Percentiles rank a stretch among this genome's conserved stretches.
phyloP scores from a whole-genome alignment of 1,140 invertebrate species.

The Caerostris darwini region DNA sequence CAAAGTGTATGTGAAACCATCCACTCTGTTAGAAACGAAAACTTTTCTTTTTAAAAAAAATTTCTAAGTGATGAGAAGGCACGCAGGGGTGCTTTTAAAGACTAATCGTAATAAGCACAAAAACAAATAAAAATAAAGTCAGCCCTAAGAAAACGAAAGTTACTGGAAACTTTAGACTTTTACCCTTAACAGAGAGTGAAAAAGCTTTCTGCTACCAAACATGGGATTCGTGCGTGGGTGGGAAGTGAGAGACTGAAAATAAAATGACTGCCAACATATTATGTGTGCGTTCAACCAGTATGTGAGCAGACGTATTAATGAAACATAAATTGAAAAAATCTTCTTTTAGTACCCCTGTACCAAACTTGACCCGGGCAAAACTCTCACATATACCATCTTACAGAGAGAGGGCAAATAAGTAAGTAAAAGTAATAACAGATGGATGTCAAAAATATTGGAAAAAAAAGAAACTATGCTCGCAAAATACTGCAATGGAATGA shows the following conservation, averaged over 20 bases:
- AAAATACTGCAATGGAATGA: neutral
- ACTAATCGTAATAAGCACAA: neutral
- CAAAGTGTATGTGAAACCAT: neutral
- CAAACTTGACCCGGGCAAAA: neutral
- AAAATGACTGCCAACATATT: conserved; percentile 49
- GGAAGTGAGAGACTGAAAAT: neutral
- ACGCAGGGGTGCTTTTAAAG: neutral
- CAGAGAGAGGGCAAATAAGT: neutral
- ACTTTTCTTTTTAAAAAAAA: neutral
- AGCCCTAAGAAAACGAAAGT: neutral
- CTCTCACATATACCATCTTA: neutral
- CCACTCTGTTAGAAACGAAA: neutral
- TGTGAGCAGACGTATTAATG: neutral
- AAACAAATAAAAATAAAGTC: neutral
- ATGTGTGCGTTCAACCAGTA: conserved; percentile 39
- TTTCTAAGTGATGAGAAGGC: neutral
- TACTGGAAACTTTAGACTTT: neutral
- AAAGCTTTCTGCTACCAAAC: neutral
- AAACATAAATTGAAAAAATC: neutral
- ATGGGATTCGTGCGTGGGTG: neutral
- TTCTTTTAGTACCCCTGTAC: neutral
- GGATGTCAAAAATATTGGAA: neutral
- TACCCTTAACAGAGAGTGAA: neutral
- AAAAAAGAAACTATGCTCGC: neutral
- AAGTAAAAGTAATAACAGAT: conserved; percentile 23